Evolutionary conservation across 2,888 invertebrate species (phyloP).

Genomic region (Pheosia tremula): DNA sequence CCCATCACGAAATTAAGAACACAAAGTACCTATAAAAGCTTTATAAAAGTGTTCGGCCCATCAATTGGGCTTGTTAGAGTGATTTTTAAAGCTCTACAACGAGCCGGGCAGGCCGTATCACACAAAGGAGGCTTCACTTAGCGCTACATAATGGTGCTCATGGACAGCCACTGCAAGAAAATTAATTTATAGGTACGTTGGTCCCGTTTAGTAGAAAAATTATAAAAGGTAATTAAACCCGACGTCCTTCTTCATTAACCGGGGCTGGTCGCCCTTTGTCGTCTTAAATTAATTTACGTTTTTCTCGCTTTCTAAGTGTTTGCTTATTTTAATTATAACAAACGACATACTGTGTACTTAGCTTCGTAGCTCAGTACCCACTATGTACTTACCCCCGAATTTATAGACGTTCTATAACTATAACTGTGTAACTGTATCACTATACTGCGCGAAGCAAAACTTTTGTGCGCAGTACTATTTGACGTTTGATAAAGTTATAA

Average conservation of each 20-base stretch:
- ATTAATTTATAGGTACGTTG: conserved; percentile 69
- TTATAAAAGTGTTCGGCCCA: conserved; percentile 27
- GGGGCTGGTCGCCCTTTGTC: conserved; percentile 68
- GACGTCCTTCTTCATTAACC: conserved; percentile 79
- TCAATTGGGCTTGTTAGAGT: conserved; percentile 45
- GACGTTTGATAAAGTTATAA: too few species aligned
- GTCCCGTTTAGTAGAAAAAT: conserved; percentile 72
- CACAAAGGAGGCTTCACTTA: conserved; percentile 64
- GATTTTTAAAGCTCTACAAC: conserved; percentile 45
- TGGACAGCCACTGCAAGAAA: conserved; percentile 63
- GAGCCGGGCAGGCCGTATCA: conserved; percentile 44
- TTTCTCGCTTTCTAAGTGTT: conserved; percentile 45
- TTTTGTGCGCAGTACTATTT: too few species aligned
- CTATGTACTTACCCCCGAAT: too few species aligned
- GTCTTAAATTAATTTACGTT: conserved; percentile 71
- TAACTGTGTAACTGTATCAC: too few species aligned
- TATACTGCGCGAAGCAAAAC: too few species aligned
- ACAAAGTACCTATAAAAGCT: conserved; percentile 10
- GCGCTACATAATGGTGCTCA: conserved; percentile 60
- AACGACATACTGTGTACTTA: conserved; percentile 13
- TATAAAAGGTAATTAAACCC: conserved; percentile 79
- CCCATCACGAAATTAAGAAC: not conserved
- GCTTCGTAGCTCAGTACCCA: too few species aligned
- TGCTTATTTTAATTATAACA: conserved; percentile 40
- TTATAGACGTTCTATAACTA: too few species aligned